Evolutionary conservation across 2,797 vertebrate species (phyloP).

Genomic region (Otolemur crassicaudatus): DNA sequence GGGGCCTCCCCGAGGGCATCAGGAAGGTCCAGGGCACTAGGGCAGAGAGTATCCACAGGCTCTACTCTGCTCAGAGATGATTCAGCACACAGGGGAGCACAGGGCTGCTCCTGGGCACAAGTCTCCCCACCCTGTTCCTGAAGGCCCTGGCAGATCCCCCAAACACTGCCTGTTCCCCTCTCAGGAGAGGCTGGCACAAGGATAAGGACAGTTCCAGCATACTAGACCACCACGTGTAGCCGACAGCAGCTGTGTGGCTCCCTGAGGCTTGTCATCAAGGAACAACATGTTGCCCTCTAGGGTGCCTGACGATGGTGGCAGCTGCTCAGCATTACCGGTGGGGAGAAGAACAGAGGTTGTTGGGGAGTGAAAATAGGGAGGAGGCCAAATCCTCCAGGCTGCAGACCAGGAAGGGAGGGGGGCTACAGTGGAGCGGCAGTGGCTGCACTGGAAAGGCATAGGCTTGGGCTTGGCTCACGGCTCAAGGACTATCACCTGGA

Average conservation of each 20-base stretch:
- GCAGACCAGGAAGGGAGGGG: background rate
- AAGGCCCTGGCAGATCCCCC: background rate
- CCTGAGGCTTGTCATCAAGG: constrained; percentile 66
- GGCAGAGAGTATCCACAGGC: background rate
- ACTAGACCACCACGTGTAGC: background rate
- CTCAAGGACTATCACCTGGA: background rate
- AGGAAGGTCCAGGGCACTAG: background rate
- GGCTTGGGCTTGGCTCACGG: background rate
- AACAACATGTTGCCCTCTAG: constrained; percentile 14
- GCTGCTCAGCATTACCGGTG: background rate
- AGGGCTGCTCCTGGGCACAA: rapidly evolving
- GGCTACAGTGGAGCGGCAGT: background rate
- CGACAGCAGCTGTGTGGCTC: background rate
- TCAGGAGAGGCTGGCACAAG: background rate
- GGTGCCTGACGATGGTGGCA: background rate
- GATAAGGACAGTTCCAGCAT: background rate
- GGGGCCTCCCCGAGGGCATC: background rate
- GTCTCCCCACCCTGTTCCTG: background rate
- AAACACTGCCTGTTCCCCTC: background rate
- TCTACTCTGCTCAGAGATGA: background rate
- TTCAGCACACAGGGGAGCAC: background rate
- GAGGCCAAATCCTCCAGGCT: background rate
- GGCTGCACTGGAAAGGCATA: background rate
- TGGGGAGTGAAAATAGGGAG: background rate
- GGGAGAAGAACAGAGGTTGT: background rate